Percentiles rank a stretch among this genome's conserved stretches.
phyloP scores from a whole-genome alignment of 2,888 invertebrate genomes.

The Sminthurinus aureus region DNA sequence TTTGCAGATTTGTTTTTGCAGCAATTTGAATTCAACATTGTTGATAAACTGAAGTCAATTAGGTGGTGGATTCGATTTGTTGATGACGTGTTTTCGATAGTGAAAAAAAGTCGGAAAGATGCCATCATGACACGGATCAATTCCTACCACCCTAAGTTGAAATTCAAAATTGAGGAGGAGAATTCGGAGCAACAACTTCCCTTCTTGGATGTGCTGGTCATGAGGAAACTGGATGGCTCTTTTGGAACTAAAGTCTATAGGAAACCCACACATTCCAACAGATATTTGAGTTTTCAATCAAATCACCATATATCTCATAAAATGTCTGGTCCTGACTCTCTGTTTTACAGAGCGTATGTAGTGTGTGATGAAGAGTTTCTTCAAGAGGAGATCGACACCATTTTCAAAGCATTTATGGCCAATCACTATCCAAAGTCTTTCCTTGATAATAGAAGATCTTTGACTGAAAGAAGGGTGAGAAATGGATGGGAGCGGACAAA shows the following conservation, averaged over 20 bases:
- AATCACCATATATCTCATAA: background rate
- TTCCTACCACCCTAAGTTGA: background rate
- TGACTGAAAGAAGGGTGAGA: too few species aligned
- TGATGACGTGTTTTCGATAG: background rate
- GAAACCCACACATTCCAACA: background rate
- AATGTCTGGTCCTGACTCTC: background rate
- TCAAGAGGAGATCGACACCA: background rate
- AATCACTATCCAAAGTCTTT: background rate
- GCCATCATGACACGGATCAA: background rate
- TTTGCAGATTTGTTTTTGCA: background rate
- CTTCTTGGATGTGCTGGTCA: background rate
- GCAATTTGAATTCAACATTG: too few species aligned
- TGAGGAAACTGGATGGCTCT: background rate
- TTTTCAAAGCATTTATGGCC: background rate
- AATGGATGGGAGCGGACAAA: too few species aligned
- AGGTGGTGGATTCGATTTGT: background rate
- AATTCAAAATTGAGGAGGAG: slow-evolving; percentile 17
- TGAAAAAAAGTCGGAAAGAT: background rate
- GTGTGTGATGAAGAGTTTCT: background rate
- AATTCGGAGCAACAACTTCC: background rate
- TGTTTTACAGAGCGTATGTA: too few species aligned
- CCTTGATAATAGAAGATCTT: background rate
- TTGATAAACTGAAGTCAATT: background rate
- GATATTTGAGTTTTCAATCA: too few species aligned
- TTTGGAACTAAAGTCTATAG: background rate